Conservation (phyloP, 1,140 invertebrate species). For the Drosophila murphyi region DNA sequence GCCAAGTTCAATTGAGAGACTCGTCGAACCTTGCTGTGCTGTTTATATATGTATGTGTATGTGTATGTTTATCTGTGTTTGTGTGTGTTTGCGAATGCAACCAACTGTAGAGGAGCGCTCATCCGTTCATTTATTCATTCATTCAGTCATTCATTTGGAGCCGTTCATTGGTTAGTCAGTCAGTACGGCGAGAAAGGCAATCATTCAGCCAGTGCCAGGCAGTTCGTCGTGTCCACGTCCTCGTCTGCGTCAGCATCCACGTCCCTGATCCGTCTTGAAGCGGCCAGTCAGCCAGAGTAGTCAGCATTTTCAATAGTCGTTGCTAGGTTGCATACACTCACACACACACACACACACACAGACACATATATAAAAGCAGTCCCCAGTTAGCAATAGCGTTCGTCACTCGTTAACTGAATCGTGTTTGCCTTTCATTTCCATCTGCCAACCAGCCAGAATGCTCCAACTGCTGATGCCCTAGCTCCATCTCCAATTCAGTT, state of each 20-base stretch:
- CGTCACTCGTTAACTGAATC: constrained; percentile 81
- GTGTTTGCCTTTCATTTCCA: constrained; percentile 82
- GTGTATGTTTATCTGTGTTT: constrained; percentile 18
- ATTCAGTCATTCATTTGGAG: constrained; percentile 80
- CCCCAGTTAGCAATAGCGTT: constrained; percentile 80
- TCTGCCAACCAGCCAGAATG: constrained; percentile 57
- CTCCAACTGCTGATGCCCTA: constrained; percentile 18
- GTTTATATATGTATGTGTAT: constrained; percentile 1
- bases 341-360: constrained; percentile 21
- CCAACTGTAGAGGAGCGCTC: constrained; percentile 78
- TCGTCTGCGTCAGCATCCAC: constrained; percentile 3
- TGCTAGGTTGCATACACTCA: constrained; percentile 32
- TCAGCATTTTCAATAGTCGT: constrained; percentile 65
- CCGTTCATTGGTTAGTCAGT: constrained; percentile 81
- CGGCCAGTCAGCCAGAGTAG: constrained; percentile 35
- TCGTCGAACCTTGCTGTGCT: not conserved
- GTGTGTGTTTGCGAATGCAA: constrained; percentile 76
- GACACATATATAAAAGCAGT: constrained; percentile 58
- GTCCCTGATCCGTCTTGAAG: constrained; percentile 19
- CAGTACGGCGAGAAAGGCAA: constrained; percentile 72
- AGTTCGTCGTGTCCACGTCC: constrained; percentile 38
- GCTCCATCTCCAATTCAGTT: constrained; percentile 34
- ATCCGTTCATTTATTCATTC: constrained; percentile 82
- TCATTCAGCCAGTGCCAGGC: constrained; percentile 69
- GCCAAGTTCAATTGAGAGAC: constrained; percentile 73